These are phyloP conservation scores for Cyprinodon variegatus DNA, from an alignment of 2,113 vertebrate species.

Conservation along the genomic window DNA sequence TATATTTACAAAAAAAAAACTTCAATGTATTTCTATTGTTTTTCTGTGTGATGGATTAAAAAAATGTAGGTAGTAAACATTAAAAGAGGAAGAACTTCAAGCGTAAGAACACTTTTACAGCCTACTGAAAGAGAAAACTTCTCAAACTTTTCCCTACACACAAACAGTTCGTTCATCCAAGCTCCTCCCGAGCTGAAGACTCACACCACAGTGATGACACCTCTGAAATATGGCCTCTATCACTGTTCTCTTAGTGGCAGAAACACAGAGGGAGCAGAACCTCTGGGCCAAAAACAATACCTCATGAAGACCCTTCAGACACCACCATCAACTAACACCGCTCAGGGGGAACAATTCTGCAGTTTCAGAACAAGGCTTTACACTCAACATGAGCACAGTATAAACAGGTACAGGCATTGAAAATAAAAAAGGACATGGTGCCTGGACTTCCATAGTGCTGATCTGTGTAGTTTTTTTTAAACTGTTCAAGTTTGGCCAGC, in stretches of 20 bases:
- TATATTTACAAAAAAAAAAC: no score
- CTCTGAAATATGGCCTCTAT: constrained; percentile 37
- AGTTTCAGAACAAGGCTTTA: constrained; percentile 49
- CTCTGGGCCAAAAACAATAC: constrained; percentile 52
- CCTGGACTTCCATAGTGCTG: constrained; percentile 31
- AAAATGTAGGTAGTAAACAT: no score
- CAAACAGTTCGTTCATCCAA: constrained; percentile 16
- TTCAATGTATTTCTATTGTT: no score
- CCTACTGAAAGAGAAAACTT: constrained; percentile 43
- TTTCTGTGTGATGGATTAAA: no score
- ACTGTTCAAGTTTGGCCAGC: constrained; percentile 20
- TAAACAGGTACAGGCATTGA: constrained; percentile 29
- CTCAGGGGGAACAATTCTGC: constrained; percentile 65
- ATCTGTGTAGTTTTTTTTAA: constrained; percentile 49
- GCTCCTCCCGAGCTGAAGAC: constrained; percentile 21
- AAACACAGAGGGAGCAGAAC: constrained; percentile 25
- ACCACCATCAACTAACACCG: constrained; percentile 34
- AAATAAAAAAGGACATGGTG: constrained; percentile 51
- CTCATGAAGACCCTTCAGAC: constrained; percentile 51
- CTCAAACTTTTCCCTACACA: constrained; percentile 28
- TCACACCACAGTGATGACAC: constrained; percentile 46
- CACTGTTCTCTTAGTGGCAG: constrained; percentile 29
- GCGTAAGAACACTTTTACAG: constrained; percentile 25
- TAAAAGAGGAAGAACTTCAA: no score
- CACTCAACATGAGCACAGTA: constrained; percentile 49